Evolutionary conservation across 1,140 invertebrate genomes (phyloP), one percentile per base, ranked within the genome.

Genomic region (Oscheius sp.): DNA sequence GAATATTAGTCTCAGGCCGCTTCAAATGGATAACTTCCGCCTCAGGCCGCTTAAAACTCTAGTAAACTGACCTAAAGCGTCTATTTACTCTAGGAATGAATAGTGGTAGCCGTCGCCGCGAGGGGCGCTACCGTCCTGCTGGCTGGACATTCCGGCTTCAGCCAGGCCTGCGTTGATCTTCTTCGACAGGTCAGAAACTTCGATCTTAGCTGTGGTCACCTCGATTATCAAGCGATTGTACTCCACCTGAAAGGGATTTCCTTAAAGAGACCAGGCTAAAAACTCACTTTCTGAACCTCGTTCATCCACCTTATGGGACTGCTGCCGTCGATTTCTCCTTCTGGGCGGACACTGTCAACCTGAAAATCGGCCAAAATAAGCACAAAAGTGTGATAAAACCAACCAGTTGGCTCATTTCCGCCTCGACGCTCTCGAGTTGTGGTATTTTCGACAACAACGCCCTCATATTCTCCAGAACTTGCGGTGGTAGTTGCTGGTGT

Each of bases 131-230:
- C n/a, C n/a, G n/a, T n/a, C n/a, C 35, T 67, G 36, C 4, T 49
- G 34, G 18, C 35, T 26, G 20, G 64, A 13, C 23, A 38, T 49
- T 10, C 72, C 55, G 15, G 65, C 34, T 18, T 74, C 72, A n/a
- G 32, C 18, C 3, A 74, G 65, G 13, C 49, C 59, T 1, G 35
- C 29, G 28, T 74, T 58, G 2, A 74, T 55, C 55, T 74, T 74
- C 52, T 74, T 74, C 1, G 72, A 74, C 20, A 42, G 52, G 7
- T 74, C 62, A n/a, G 68, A 38, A 20, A 74, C 72, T 34, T 74
- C 72, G 23, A 74, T 74, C 23, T 61, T 68, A n/a, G 72, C 72
- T 18, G 72, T 74, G 20, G 72, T 74, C 32, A 74, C 55, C 31
- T 49, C 65, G 36, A 74, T 74, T 34, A 74, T 74, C 10, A 74